A percentile compares a stretch with the other conserved stretches of the same genome.
These are phyloP conservation scores for Misgurnus mizolepis DNA, from an alignment of 2,113 vertebrate species.

Conservation along the genomic window DNA sequence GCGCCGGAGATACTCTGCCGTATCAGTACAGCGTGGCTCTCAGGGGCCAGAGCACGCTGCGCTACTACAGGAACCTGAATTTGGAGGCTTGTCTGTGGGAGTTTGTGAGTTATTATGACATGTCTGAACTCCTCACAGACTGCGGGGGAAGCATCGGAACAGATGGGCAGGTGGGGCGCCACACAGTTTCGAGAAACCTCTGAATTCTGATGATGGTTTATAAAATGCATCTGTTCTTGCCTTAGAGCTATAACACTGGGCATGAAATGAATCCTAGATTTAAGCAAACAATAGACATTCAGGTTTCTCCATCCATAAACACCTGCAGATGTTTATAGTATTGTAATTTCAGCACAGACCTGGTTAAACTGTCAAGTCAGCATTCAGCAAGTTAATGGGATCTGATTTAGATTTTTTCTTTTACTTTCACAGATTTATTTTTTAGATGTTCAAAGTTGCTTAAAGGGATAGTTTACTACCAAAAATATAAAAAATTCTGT, in stretches of 20 bases:
- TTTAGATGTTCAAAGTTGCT: too few species aligned
- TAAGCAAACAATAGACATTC: not conserved
- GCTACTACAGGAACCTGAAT: slow-evolving; percentile 91
- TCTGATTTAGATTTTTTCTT: too few species aligned
- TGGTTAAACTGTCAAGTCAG: too few species aligned
- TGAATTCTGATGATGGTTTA: slow-evolving; percentile 3
- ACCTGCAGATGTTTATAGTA: too few species aligned
- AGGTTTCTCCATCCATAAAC: not conserved
- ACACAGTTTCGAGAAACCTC: not conserved
- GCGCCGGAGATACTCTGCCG: slow-evolving; percentile 79
- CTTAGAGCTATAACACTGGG: not conserved
- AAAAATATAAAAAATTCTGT: too few species aligned
- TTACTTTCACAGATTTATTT: too few species aligned
- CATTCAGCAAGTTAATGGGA: too few species aligned
- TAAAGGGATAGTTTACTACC: too few species aligned
- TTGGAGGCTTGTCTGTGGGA: slow-evolving; percentile 94
- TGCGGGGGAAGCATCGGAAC: slow-evolving; percentile 88
- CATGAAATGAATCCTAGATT: not conserved
- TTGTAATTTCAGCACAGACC: too few species aligned
- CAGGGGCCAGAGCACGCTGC: slow-evolving; percentile 80
- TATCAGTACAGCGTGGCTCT: slow-evolving; percentile 84
- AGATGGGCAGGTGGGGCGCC: slow-evolving; percentile 73
- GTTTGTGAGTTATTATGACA: slow-evolving; percentile 90
- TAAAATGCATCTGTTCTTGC: slow-evolving; percentile 4
- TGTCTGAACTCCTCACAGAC: slow-evolving; percentile 92